Conservation (phyloP, 1,140 invertebrate genomes). For the Leguminivora glycinivorella region DNA sequence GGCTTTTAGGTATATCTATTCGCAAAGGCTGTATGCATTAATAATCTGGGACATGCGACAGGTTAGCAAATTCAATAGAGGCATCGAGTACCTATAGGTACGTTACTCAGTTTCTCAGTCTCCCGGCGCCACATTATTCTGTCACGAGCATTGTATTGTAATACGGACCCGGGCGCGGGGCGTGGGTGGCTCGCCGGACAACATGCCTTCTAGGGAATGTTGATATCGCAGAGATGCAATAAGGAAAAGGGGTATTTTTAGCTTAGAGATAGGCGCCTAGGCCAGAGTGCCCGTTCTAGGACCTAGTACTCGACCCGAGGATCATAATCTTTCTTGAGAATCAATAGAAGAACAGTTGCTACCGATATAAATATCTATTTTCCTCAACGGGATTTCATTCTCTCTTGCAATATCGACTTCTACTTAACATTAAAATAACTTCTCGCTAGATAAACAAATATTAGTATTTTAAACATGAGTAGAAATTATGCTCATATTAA, state of each 20-base stretch:
- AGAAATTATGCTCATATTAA: not conserved
- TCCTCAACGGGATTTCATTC: slow-evolving; percentile 1
- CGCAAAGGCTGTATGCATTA: not conserved
- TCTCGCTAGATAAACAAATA: not conserved
- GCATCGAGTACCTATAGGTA: slow-evolving; percentile 15
- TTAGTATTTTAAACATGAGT: not conserved
- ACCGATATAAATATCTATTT: not conserved
- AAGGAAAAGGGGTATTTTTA: slow-evolving; percentile 54
- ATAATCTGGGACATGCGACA: not conserved
- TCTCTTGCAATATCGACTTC: not conserved
- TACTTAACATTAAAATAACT: slow-evolving; percentile 10
- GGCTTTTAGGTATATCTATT: too few relatives aligned
- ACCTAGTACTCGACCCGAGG: not conserved
- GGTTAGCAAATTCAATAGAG: slow-evolving; percentile 15
- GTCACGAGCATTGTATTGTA: slow-evolving; percentile 40
- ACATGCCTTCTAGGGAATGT: slow-evolving; percentile 70
- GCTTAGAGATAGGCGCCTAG: slow-evolving; percentile 28
- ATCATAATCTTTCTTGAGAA: not conserved
- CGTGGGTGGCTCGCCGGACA: slow-evolving; percentile 58
- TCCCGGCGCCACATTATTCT: slow-evolving; percentile 43
- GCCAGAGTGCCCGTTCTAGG: slow-evolving; percentile 19
- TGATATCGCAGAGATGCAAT: slow-evolving; percentile 52
- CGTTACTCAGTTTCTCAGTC: slow-evolving; percentile 6
- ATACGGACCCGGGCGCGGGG: slow-evolving; percentile 35
- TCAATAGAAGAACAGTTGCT: not conserved